Evolutionary conservation across 1,140 invertebrate genomes (phyloP), one percentile per base, ranked within the genome.

Genomic region (Acromyrmex charruanus): DNA sequence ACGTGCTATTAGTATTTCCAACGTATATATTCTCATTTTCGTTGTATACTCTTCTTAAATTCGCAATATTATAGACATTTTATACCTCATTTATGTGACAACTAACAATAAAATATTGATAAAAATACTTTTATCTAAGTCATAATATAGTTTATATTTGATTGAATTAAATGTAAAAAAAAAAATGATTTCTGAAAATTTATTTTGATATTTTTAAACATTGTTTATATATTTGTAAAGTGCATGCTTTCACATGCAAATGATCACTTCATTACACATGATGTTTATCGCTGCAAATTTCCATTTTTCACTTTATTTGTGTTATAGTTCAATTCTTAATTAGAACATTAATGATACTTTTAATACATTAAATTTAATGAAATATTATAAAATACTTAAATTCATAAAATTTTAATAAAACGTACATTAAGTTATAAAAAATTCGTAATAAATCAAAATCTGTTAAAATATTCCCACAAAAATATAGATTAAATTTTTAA

Each of bases 211-310:
- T 31, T 31, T 31, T 31, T 31, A 31, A 31, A 31, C 6, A 51
- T 16, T 2, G 21, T 63, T 79, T 77, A 65, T 49, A 14, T 31
- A 65, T 49, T 49, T 49, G 65, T n/a, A 28, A 21, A 6, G 39
- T 44, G 18, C 7, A 53, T 31, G 28, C 10, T 66, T 79, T 79
- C 65, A 79, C 18, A 66, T 79, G 39, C 28, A 79, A 79, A 79
- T n/a, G 5, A 77, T 77, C 16, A 31, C 2, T 49, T 66, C 12
- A 31, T 65, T 49, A 25, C 25, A 65, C 16, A 49, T 61, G 53
- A 59, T 53, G 18, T 21, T 79, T 51, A 66, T 79, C 44, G 16
- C 0, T 31, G 12, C 3, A 44, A n/a, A 65, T 51, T 79, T 61
- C 1, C 1, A 65, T 49, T 79, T 79, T 63, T 65, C 5, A 79